Base-by-base conservation (phyloP, 2,113 vertebrate genomes). In the Lycocorax pyrrhopterus region DNA sequence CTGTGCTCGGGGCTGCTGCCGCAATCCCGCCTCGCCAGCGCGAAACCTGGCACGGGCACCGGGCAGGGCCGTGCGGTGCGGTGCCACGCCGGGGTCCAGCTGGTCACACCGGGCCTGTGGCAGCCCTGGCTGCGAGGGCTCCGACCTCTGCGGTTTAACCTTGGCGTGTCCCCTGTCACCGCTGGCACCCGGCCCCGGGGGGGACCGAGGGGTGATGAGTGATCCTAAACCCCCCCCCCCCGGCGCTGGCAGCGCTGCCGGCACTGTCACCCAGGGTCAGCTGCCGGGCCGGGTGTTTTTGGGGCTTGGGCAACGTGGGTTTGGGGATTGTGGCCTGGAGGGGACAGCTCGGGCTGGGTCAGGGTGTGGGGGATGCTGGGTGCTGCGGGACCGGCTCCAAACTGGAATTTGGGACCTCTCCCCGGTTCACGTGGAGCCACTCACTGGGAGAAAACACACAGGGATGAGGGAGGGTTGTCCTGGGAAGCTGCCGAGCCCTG, bases 261-360 rank as follows among this genome's bases (percentile, higher is more conserved):
- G 39, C 0, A 7, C 47, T 1, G 1, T 9, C 63, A 35, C 2
- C 1, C 6, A 3, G 68, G 9, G 0, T 5, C 39, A 4, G 16
- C 39, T 43, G 84, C 67, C 72, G 6, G 39, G 5, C 63, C 0
- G 4, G 51, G 71, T 0, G 0, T 74, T 35, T 2, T 18, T 35
- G 44, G 76, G 80, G 26, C 1, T 67, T 7, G 9, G 67, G 55
- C 43, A 14, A 10, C 0, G 2, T 7, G 33, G 13, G 6, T 33
- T 37, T 55, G 68, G 68, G 47, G 32, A 1, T 2, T 2, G 8
- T 1, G 20, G 12, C 10, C 5, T 8, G 6, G 10, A 15, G n/a
- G 60, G 32, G 3, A 5, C 39, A 32, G 89, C 60, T 29, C 32
- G 0, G 13, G 32, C 26, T 59, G 44, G 68, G 33, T 35, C 1